Conservation (phyloP, 2,113 vertebrate genomes). For the Pycnonotus jocosus region DNA sequence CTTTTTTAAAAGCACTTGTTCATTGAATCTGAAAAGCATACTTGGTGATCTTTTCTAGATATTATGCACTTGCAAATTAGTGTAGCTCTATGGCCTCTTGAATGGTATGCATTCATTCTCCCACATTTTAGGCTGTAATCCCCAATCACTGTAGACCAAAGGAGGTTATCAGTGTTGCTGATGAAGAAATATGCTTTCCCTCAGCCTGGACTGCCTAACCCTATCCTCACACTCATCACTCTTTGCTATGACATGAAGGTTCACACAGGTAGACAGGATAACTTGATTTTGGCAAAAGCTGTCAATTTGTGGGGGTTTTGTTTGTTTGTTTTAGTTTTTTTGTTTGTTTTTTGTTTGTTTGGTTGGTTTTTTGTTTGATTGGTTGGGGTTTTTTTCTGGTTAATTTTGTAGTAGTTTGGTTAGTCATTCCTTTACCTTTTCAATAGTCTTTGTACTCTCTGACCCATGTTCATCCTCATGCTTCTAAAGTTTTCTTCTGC, state of each 20-base stretch:
- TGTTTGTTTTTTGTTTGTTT: not conserved
- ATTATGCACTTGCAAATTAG: not conserved
- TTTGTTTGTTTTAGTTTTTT: not conserved
- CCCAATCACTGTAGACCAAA: not conserved
- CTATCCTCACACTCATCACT: not conserved
- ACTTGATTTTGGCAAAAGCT: not conserved
- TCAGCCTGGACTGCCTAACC: not conserved
- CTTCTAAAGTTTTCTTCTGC: not conserved
- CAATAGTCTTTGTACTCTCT: not conserved
- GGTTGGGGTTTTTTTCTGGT: not conserved
- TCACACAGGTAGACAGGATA: not conserved
- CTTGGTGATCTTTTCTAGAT: not conserved
- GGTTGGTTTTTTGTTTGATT: not conserved
- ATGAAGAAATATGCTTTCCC: not conserved
- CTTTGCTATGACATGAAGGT: not conserved
- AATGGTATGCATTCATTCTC: not conserved
- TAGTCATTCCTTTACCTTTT: not conserved
- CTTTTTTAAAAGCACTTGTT: not conserved
- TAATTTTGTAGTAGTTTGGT: not conserved
- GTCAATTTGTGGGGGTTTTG: not conserved
- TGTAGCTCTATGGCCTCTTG: fast-evolving
- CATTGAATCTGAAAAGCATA: fast-evolving
- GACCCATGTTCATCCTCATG: not conserved
- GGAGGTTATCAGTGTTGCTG: not conserved
- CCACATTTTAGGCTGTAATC: not conserved